These are phyloP conservation scores for Bostrychus sinensis DNA, from an alignment of 2,113 vertebrate genomes.

Conservation along the genomic window DNA sequence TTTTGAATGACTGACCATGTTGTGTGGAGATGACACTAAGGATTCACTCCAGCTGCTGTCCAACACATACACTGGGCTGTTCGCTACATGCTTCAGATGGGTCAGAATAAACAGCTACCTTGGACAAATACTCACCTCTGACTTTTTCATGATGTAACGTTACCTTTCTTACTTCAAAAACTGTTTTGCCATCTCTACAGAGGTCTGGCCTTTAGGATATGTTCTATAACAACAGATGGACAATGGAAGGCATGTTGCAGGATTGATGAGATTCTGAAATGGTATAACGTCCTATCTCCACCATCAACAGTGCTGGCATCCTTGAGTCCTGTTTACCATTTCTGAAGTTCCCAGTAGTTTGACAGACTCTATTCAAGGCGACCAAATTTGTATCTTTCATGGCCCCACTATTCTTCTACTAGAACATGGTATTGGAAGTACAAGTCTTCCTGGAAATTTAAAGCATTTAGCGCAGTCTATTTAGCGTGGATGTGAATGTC, in stretches of 20 bases:
- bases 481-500: constrained; percentile 22
- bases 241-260: too few species aligned
- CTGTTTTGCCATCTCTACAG: too few species aligned
- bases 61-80: constrained; percentile 7
- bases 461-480: constrained; percentile 6
- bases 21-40: constrained; percentile 36
- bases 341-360: too few species aligned
- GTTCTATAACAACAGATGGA: too few species aligned
- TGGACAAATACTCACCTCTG: neutral
- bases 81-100: constrained; percentile 13
- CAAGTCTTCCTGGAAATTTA: constrained; percentile 44
- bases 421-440: neutral
- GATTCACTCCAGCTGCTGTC: constrained; percentile 27
- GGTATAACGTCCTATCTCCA: too few species aligned
- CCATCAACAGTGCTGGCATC: too few species aligned
- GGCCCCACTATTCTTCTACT: too few species aligned
- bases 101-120: constrained; percentile 24
- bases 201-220: too few species aligned
- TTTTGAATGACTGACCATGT: constrained; percentile 34
- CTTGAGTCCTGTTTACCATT: too few species aligned
- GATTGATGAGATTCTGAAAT: too few species aligned
- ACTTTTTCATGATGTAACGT: neutral
- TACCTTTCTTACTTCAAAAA: neutral
- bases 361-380: too few species aligned
- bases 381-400: too few species aligned